Evolutionary conservation across 2,888 invertebrate genomes (phyloP).

Genomic region (Phyto melanocephala): DNA sequence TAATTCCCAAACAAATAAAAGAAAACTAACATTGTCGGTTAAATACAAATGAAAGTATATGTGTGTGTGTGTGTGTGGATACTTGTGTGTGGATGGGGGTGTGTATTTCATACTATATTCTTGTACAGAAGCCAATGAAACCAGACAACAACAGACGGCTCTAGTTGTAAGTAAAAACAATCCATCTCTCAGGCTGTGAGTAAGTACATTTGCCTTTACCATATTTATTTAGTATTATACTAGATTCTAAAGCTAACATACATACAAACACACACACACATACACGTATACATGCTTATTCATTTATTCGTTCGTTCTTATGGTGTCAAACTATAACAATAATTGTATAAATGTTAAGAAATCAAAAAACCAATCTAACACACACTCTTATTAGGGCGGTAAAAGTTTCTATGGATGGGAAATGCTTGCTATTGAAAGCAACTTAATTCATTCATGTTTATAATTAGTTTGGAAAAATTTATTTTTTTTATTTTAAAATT

Average conservation of each 20-base stretch:
- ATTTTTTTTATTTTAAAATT: too few relatives aligned
- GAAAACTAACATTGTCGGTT: slow-evolving; percentile 26
- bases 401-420: too few relatives aligned
- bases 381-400: neutral
- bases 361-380: neutral
- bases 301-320: neutral
- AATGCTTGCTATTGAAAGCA: too few relatives aligned
- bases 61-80: too few relatives aligned
- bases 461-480: neutral
- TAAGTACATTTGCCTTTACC: slow-evolving; percentile 20
- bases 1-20: slow-evolving; percentile 39
- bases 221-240: slow-evolving; percentile 31
- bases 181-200: neutral
- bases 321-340: slow-evolving; percentile 37
- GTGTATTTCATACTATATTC: neutral
- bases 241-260: neutral
- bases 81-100: neutral
- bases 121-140: neutral
- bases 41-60: neutral
- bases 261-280: neutral
- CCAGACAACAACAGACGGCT: neutral
- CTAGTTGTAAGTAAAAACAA: neutral
- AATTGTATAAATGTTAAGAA: slow-evolving; percentile 38
- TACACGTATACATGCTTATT: neutral
- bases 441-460: neutral